Evolutionary conservation across 2,797 vertebrate genomes (phyloP), one percentile per base, ranked within the genome.

Genomic region (Leptodactylus fallax): DNA sequence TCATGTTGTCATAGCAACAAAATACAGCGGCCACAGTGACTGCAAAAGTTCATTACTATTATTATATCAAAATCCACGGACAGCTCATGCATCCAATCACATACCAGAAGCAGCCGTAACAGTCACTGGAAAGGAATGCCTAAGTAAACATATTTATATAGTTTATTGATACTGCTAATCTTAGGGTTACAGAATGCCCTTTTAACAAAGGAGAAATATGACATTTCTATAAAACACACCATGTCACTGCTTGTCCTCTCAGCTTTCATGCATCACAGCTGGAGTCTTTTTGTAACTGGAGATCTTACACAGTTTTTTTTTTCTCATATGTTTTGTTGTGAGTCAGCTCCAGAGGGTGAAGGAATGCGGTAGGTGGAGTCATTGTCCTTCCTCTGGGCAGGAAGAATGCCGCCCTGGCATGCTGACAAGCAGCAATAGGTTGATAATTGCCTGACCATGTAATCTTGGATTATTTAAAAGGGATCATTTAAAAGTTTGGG

Each of bases 351-450:
- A 69, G 61, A 83, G 58, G 58, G 74, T 58, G 74, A 83, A 83
- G 78, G 87, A 85, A 85, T 88, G 83, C 21, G 21, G 83, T 81
- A 79, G 87, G 87, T 47, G 65, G 82, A 85, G n/a, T 7, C 53
- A 17, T 55, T 85, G 76, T 55, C 45, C 65, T 88, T 88, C 53
- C 65, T 85, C 69, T 72, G n/a, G 87, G 78, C 72, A 56, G 61
- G 16, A 78, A 78, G 65, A 79, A 71, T 55, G 78, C 56, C 74
- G 56, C 55, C 45, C 71, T 80, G 82, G 67, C 77, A 65, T 78
- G 49, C 87, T 85, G 67, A 88, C 83, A 81, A 76, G 76, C 56
- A 6, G 53, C 21, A 77, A 79, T 16, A 55, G 67, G n/a, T 27
- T 60, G 51, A 65, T 27, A 60, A 85, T 79, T 85, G n/a, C 45